Conservation (phyloP, 2,888 invertebrate genomes). For the Eurytoma californica region DNA sequence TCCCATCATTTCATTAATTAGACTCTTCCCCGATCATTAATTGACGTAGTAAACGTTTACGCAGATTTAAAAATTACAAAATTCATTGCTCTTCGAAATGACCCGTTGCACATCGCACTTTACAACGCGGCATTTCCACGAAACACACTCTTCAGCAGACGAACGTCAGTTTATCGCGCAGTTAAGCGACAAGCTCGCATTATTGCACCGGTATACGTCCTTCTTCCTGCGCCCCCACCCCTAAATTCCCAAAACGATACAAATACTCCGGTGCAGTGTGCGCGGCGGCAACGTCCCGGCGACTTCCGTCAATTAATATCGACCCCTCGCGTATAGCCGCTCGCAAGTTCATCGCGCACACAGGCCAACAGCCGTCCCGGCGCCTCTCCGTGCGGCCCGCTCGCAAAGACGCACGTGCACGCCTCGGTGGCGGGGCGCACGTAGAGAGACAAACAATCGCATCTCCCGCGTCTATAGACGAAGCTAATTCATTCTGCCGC, state of each 20-base stretch:
- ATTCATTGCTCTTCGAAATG: too few species aligned
- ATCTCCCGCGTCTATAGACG: too few species aligned
- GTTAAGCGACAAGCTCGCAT: background rate
- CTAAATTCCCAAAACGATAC: slow-evolving; percentile 28
- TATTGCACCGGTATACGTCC: background rate
- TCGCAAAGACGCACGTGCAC: background rate
- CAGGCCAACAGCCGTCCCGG: background rate
- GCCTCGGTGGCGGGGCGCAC: too few species aligned
- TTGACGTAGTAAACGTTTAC: background rate
- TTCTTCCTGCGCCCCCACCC: background rate
- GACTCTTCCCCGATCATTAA: too few species aligned
- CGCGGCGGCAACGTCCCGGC: background rate
- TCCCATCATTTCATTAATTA: too few species aligned
- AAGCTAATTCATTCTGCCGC: too few species aligned
- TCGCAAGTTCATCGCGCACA: background rate
- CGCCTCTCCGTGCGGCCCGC: background rate
- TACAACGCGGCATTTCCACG: too few species aligned
- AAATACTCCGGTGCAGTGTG: slow-evolving; percentile 6
- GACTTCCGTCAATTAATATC: slow-evolving; percentile 40
- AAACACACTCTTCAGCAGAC: too few species aligned
- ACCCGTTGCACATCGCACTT: too few species aligned
- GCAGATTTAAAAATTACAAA: background rate
- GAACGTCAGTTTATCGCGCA: background rate
- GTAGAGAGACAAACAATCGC: too few species aligned
- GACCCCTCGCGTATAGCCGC: background rate